Base-by-base conservation (phyloP, 2,888 invertebrate genomes). In the Catocala nupta region DNA sequence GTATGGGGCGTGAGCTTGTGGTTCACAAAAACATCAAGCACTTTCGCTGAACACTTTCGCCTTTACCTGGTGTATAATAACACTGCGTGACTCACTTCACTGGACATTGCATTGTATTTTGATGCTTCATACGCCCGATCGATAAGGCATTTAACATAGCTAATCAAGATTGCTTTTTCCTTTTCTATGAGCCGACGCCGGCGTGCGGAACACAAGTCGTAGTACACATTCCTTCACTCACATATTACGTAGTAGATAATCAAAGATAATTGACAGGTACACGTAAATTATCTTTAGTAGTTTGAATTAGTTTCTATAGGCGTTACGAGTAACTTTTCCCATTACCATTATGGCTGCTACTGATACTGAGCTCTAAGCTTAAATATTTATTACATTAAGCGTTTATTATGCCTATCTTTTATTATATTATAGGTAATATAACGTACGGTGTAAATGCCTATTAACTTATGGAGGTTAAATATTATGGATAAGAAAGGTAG, bases 21-120 rank as follows among this genome's bases (percentile, higher is more conserved):
- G 70, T 39, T 59, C 67, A 74, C 69, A 79, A 76, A 76, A 70
- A 70, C 71, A 67, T 66, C 58, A 68, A 70, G 72, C 80, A 88
- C 92, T 91, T 92, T 92, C 91, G 87, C 90, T 85, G 77, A 82
- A 82, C 81, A 90, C 92, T 92, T 91, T 92, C 91, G 87, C 87
- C 88, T 87, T 90, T 86, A 81, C 79, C 81, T 78, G 80, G 78
- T 81, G 78, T 81, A 79, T 84, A 86, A 85, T 81, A 78, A 70
- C 69, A 65, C 63, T 59, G 63, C 81, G 77, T 85, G 86, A 85
- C 80, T 86, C 88, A 86, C 81, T 79, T 82, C 84, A 86, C 81
- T 83, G 81, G 75, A 68, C 75, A 81, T 68, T 61, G 47, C 62
- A 62, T 33, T 62, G 56, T 65, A 55, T 51, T 67, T 59, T 52